Conservation (phyloP, 2,888 invertebrate species). For the Catocala nupta region DNA sequence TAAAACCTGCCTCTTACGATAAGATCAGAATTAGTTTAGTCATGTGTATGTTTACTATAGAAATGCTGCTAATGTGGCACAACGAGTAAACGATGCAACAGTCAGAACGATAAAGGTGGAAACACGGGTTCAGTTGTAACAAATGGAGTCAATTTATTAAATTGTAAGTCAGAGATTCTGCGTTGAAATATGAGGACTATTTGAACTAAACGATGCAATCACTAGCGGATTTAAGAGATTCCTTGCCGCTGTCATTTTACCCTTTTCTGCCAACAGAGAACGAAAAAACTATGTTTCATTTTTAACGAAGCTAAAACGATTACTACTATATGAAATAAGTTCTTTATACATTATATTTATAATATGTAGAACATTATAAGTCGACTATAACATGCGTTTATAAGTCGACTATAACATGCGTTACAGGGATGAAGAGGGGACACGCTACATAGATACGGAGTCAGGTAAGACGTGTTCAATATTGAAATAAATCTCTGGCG, state of each 20-base stretch:
- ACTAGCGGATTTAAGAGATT: conserved; percentile 79
- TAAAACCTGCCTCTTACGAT: no score
- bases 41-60: background rate
- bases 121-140: conserved; percentile 56
- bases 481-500: conserved; percentile 81
- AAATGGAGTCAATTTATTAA: conserved; percentile 78
- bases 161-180: conserved; percentile 72
- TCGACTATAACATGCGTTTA: background rate
- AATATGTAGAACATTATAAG: background rate
- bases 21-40: no score
- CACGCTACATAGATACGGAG: conserved; percentile 19
- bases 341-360: background rate
- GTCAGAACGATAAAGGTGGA: conserved; percentile 18
- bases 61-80: background rate
- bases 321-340: background rate
- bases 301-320: conserved; percentile 3
- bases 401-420: background rate
- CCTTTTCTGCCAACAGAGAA: conserved; percentile 38
- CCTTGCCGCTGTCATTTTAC: conserved; percentile 61
- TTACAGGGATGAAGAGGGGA: conserved; percentile 7
- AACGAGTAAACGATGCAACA: conserved; percentile 21
- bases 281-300: no score
- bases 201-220: conserved; percentile 83
- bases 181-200: conserved; percentile 83
- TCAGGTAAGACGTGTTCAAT: conserved; percentile 66